Conservation (phyloP, 2,113 vertebrate species). For the Epinephelus lanceolatus region DNA sequence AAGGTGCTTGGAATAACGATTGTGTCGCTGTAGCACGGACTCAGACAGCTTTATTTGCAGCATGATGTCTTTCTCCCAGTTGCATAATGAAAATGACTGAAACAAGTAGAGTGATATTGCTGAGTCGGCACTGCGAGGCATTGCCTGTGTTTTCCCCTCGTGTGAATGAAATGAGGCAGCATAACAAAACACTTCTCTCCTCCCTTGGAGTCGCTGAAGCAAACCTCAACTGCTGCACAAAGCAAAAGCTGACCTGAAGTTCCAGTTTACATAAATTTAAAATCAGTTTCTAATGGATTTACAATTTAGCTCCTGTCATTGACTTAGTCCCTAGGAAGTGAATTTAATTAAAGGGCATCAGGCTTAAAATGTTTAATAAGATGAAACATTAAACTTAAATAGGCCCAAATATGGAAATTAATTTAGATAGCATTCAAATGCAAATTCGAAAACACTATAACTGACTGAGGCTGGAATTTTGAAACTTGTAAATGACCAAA, state of each 20-base stretch:
- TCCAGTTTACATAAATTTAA: not conserved
- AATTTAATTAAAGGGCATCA: not conserved
- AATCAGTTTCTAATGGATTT: not conserved
- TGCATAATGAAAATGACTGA: constrained; percentile 52
- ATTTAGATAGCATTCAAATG: not conserved
- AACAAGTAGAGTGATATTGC: constrained; percentile 38
- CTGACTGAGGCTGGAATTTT: not conserved
- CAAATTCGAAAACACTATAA: not conserved
- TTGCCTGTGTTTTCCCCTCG: not conserved
- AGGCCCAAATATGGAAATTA: not conserved
- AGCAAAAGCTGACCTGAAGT: not conserved
- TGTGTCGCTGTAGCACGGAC: not conserved
- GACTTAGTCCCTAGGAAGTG: not conserved
- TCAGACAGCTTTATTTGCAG: constrained; percentile 48
- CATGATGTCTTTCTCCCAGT: constrained; percentile 28
- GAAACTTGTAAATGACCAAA: not conserved
- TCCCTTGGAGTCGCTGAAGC: not conserved
- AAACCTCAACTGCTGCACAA: constrained; percentile 14
- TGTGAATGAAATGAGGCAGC: constrained; percentile 40
- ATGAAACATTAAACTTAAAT: not conserved
- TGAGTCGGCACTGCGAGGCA: constrained; percentile 37
- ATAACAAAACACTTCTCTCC: constrained; percentile 7
- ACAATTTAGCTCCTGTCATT: constrained; percentile 1
- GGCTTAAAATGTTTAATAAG: not conserved
- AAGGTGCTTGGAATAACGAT: constrained; percentile 18